Conservation (phyloP, 2,888 invertebrate species). For the Erebia ligea region DNA sequence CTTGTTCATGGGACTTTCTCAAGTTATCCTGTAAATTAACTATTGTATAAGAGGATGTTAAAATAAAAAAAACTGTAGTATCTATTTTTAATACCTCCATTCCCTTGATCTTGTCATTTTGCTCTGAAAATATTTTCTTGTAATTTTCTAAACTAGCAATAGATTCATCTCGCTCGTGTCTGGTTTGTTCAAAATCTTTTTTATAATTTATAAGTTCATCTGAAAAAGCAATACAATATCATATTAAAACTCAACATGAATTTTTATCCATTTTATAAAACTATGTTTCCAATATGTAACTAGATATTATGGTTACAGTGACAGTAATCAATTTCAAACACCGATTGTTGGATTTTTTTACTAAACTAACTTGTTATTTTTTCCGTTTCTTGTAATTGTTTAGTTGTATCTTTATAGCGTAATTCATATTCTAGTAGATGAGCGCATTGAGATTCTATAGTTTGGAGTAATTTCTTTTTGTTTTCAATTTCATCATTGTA, state of each 20-base stretch:
- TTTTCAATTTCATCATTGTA: slow-evolving; percentile 56
- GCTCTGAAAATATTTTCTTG: slow-evolving; percentile 50
- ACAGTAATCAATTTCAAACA: too few relatives aligned
- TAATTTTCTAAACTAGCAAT: slow-evolving; percentile 56
- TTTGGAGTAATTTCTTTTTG: slow-evolving; percentile 53
- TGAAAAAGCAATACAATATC: slow-evolving; percentile 21
- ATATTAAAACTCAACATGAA: neutral
- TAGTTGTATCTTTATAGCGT: slow-evolving; percentile 36
- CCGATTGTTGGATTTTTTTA: too few relatives aligned
- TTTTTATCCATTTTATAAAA: neutral
- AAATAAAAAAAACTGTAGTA: neutral
- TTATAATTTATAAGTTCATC: slow-evolving; percentile 36
- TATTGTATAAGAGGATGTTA: neutral
- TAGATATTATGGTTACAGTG: neutral
- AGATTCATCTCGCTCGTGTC: slow-evolving; percentile 52
- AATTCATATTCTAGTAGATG: slow-evolving; percentile 59
- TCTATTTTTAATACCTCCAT: slow-evolving; percentile 53
- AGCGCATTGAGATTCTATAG: slow-evolving; percentile 53
- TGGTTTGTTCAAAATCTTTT: slow-evolving; percentile 51
- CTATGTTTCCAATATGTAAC: neutral
- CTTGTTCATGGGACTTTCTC: slow-evolving; percentile 50
- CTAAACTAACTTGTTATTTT: slow-evolving; percentile 48
- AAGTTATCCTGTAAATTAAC: slow-evolving; percentile 53
- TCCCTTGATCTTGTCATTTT: slow-evolving; percentile 54
- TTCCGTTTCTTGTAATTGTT: slow-evolving; percentile 39